Percentiles rank a stretch among this genome's conserved stretches.
Evolutionary conservation across 1,140 invertebrate genomes (phyloP).

Genomic region (Latrodectus geometricus): DNA sequence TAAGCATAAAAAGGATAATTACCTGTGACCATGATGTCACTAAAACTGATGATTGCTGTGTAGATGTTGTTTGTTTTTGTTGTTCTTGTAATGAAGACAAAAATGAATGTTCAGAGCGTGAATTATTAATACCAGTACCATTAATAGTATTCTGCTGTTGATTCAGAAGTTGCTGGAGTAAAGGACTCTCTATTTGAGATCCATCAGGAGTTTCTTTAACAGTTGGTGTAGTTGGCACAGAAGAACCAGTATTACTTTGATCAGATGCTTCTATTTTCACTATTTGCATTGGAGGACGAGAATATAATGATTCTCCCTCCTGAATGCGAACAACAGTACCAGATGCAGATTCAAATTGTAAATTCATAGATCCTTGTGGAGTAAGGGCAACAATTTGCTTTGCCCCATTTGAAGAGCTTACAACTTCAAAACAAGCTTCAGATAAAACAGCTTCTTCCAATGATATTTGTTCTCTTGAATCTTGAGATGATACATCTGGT

Average conservation of each 20-base stretch:
- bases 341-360: conserved; percentile 23
- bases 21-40: conserved; percentile 49
- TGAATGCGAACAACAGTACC: conserved; percentile 27
- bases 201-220: conserved; percentile 23
- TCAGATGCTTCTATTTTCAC: conserved; percentile 46
- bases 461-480: conserved; percentile 21
- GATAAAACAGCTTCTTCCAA: conserved; percentile 34
- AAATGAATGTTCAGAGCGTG: conserved; percentile 35
- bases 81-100: conserved; percentile 34
- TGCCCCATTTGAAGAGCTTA: conserved; percentile 31
- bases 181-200: conserved; percentile 47
- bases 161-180: conserved; percentile 59
- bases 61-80: conserved; percentile 22
- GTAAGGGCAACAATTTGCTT: conserved; percentile 53
- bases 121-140: background rate
- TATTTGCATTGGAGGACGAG: conserved; percentile 27
- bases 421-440: conserved; percentile 44
- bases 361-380: conserved; percentile 37
- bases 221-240: conserved; percentile 50
- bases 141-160: conserved; percentile 38
- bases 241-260: conserved; percentile 18
- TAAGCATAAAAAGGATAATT: conserved; percentile 8
- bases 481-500: conserved; percentile 19
- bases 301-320: conserved; percentile 29
- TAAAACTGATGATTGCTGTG: conserved; percentile 40